Evolutionary conservation across 2,888 invertebrate genomes (phyloP), one percentile per base, ranked within the genome.

Genomic region (Anorthoa munda): DNA sequence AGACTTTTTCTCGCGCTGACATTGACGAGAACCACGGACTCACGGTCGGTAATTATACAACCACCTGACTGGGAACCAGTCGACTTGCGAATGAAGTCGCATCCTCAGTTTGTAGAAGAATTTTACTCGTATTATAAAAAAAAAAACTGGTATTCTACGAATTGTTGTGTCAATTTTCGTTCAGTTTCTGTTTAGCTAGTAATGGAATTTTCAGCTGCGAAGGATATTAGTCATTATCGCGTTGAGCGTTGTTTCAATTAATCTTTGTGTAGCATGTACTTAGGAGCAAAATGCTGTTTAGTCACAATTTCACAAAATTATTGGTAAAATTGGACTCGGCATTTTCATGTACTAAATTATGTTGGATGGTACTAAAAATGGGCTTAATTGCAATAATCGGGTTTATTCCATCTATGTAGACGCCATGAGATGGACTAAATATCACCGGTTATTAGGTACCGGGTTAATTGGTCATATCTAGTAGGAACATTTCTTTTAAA

Each of bases 1-100:
- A 82, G 80, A 79, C 81, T 87, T 89, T 89, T 90, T 88, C 87
- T 88, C 87, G 80, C 83, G 85, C 88, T 90, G 89, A 87, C 91
- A 88, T 90, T 89, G 90, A 91, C 88, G 80, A 89, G 87, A 88
- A 86, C 84, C 89, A 69, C 78, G 73, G 79, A 70, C 72, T 84
- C 89, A 69, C 78, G 73, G 79, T 70, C 72, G 82, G 85, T 86
- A 88, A 90, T 88, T 88, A 87, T 79, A 84, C 86, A 87, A 78
- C 89, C 91, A 91, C 89, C 90, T 90, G 92, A 65, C 85, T 81
- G 66, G 66, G 70, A 82, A 85, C 87, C 67, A 84, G 85, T 82
- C 51, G 63, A 60, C 70, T 68, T 76, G 74, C 70, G 80, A 89
- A 89, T 88, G 79, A 68, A 87, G 86, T 82, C 81, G 81, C 82